Base-by-base conservation (phyloP, 2,888 invertebrate species). In the Callosobruchus maculatus region DNA sequence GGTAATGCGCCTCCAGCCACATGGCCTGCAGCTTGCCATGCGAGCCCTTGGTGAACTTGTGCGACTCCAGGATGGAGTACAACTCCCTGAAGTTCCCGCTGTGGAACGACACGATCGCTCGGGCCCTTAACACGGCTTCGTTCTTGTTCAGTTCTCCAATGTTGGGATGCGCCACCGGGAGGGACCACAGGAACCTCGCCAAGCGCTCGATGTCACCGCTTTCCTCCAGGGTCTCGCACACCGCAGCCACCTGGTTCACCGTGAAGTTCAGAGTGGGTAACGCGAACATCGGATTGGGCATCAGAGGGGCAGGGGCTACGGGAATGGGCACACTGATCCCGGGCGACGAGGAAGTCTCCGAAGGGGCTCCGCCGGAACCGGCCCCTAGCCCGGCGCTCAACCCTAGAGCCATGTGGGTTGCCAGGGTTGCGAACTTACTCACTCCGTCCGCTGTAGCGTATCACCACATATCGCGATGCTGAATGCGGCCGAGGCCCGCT, bases 151-250 rank as follows among this genome's bases (percentile, higher is more conserved):
- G 89, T 85, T 95, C 95, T 81, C 92, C 90, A 83, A 93, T 92
- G 85, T 94, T 94, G 73, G 92, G 95, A 89, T 95, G 96, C 72
- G 95, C 97, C 76, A 97, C 97, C 49, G 99, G 98, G 75, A 96
- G 87, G 70, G 95, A 95, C 95, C 95, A 97, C 78, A 97, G 89
- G 88, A 97, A 97, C 79, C 95, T 89, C 21, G 95, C 95, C 78
- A 97, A 89, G 78, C 96, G 89, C 86, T 97, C 97, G 83, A 97
- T 95, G 87, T 97, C 96, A 76, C 95, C 96, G 85, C 95, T 95
- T 86, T 99, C 98, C 87, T 99, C 99, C 72, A 99, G 91, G 73
- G 98, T 98, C 86, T 97, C 96, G 88, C 97, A 97, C 26, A 96
- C 96, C 82, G 95, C 95, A 72, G 96, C 95, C 79, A 97, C 96